Base-by-base conservation (phyloP, 2,113 vertebrate genomes). In the Microcebus jonahi region DNA sequence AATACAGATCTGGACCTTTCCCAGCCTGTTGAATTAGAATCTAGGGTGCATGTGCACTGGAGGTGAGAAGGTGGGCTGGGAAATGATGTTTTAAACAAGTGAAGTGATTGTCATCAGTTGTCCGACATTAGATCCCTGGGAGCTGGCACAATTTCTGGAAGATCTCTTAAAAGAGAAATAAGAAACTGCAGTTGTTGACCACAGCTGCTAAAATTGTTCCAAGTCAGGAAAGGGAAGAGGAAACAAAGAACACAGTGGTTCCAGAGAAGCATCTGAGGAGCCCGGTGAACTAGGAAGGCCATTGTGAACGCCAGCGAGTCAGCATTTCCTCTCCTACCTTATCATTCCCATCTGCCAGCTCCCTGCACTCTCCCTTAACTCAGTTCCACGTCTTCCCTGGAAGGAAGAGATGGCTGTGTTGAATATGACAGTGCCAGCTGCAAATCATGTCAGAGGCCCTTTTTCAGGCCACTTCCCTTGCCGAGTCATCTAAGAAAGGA, bases 311-410 rank as follows among this genome's bases (percentile, higher is more conserved):
- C 29, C 42, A 20, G 48, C 6, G 0, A 36, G 3, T 67, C 59
- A 57, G 73, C 20, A 1, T 90, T 96, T 98, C 97, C 96, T 93
- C 3, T 87, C 93, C 59, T 36, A 68, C 92, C 97, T 97, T 96
- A 94, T 97, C 95, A 3, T 63, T 95, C 88, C 83, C 86, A 96
- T 97, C 93, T 97, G 92, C 93, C 77, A 70, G 65, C 63, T 96
- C 39, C 92, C 95, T 96, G 93, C 48, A 50, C 96, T 97, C 87
- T 50, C 94, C 96, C 91, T 95, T 92, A 86, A 95, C 96, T 93
- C 70, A 87, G 86, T 88, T 96, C 83, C 93, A 81, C 73, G 17
- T 92, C 92, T 82, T 90, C 63, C 34, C 27, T 18, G 31, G 91
- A 10, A 92, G 96, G 96, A 97, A 97, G 96, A 97, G 95, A 21